Base-by-base conservation (phyloP, 2,113 vertebrate species). In the Falco punctatus region DNA sequence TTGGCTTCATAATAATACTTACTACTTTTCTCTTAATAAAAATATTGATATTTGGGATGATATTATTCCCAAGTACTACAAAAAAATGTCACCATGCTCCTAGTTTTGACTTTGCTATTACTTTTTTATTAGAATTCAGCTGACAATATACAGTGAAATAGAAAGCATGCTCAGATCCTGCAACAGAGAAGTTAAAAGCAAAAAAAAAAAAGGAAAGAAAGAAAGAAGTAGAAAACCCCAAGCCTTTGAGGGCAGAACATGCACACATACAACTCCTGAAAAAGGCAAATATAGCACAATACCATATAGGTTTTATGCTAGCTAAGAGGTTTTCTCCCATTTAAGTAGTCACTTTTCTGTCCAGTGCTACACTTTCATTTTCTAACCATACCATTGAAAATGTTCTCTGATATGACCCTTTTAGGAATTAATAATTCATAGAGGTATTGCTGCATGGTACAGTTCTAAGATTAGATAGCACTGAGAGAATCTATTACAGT, bases 371-470 rank as follows among this genome's bases (percentile, higher is more conserved):
- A n/a, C 55, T 92, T 72, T 42, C 44, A 94, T 92, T 97, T 71
- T 21, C 33, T 65, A 92, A 44, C 44, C 23, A 74, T 62, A 35
- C 65, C 51, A 94, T 58, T 91, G 78, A 65, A 97, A 97, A 65
- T 42, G 7, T 58, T 88, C 58, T 79, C 58, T 52, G 59, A 42
- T 85, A 57, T 65, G 93, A 97, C 40, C 92, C 52, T 86, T 92
- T 72, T 55, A 49, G 18, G 49, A 88, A 94, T 97, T 91, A 97
- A 97, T 94, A 95, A 97, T 96, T 95, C 81, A 94, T 81, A 61
- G 18, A 61, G 14, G 11, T 89, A 92, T 73, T 24, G 8, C 57
- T 81, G 81, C 28, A 84, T 48, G 86, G 54, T 64, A 78, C 40
- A 94, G 51, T 66, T 90, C 61, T 92, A 95, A 94, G 88, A 81